A percentile compares a stretch with the other conserved stretches of the same genome.
Evolutionary conservation across 1,140 invertebrate species (phyloP).

Genomic region (Leptopilina boulardi): DNA sequence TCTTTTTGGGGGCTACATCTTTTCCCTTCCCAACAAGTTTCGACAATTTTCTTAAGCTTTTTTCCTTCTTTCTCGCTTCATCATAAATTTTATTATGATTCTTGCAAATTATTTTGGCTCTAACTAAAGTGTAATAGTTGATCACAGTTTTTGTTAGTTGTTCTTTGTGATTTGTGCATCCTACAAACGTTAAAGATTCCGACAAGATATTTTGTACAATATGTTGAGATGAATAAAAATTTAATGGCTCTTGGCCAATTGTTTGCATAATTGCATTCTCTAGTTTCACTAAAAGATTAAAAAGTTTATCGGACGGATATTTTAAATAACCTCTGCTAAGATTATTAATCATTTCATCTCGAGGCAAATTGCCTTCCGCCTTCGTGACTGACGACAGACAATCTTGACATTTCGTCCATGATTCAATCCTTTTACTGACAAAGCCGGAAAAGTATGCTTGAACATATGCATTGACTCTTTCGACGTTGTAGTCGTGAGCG

Average conservation of each 20-base stretch:
- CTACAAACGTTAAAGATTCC: background rate
- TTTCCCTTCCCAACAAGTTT: background rate
- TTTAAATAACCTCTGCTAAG: background rate
- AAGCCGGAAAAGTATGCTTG: slow-evolving; percentile 40
- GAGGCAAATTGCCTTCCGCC: background rate
- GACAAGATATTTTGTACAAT: background rate
- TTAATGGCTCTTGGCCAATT: slow-evolving; percentile 3
- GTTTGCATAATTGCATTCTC: slow-evolving; percentile 27
- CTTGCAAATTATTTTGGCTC: slow-evolving; percentile 8
- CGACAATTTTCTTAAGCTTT: background rate
- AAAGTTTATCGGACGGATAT: background rate
- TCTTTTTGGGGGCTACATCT: background rate
- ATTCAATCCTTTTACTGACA: slow-evolving; percentile 23
- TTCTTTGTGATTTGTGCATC: background rate
- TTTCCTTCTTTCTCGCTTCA: slow-evolving; percentile 7
- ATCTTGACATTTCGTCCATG: background rate
- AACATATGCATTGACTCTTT: slow-evolving; percentile 1
- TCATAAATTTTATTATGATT: background rate
- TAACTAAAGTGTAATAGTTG: background rate
- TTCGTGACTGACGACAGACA: background rate
- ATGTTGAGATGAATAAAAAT: background rate
- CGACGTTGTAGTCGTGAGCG: slow-evolving; percentile 38
- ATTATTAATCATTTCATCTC: background rate
- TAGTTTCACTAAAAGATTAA: background rate
- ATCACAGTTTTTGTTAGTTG: background rate